phyloP scores from a whole-genome alignment of 1,140 invertebrate genomes.

The Pomacea maculata region DNA sequence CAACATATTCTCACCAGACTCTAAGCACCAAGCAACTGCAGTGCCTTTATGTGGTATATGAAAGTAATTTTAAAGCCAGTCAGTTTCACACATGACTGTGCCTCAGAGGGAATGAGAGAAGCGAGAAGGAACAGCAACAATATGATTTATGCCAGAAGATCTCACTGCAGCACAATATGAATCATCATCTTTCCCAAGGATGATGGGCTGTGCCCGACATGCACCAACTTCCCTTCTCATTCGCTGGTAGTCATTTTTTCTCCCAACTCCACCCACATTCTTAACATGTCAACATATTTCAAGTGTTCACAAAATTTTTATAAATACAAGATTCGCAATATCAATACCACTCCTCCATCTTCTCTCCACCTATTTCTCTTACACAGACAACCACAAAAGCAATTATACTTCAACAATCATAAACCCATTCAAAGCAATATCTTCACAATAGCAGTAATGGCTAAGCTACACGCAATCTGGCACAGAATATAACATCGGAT shows the following conservation, averaged over 20 bases:
- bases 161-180: no score
- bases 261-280: background rate
- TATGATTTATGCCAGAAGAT: no score
- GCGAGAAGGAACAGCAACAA: no score
- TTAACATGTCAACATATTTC: background rate
- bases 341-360: background rate
- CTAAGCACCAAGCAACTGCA: no score
- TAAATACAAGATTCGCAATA: background rate
- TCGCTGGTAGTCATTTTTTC: background rate
- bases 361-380: background rate
- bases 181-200: background rate
- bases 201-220: background rate
- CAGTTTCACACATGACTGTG: no score
- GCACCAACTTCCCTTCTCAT: background rate
- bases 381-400: slow-evolving; percentile 3
- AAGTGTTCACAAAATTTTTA: background rate
- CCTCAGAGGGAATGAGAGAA: no score
- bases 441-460: background rate
- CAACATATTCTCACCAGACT: no score
- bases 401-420: background rate
- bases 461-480: no score
- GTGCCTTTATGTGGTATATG: no score
- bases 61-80: no score
- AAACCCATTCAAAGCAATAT: background rate
- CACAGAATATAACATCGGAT: no score